Evolutionary conservation across 2,888 invertebrate genomes (phyloP).

Genomic region (Muscina levida): DNA sequence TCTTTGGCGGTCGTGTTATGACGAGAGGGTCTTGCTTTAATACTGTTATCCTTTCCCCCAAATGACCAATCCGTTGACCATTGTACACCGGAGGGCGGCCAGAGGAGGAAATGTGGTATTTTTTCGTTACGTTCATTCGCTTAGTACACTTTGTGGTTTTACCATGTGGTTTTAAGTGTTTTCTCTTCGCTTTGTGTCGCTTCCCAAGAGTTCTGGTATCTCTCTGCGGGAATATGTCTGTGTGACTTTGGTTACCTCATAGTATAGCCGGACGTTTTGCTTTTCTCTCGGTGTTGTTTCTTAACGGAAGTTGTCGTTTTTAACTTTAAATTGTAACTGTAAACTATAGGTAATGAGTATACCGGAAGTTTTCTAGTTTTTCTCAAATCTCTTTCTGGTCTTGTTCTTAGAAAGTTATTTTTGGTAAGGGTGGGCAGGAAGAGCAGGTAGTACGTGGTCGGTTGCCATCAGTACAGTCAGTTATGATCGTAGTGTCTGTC

Average conservation of each 20-base stretch:
- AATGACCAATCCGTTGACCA: slow-evolving; percentile 47
- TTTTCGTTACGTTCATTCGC: slow-evolving; percentile 25
- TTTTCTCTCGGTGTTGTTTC: slow-evolving; percentile 29
- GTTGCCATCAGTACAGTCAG: slow-evolving; percentile 46
- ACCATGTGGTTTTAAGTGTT: slow-evolving; percentile 58
- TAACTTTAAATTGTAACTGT: slow-evolving; percentile 59
- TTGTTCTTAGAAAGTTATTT: slow-evolving; percentile 30
- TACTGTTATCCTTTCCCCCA: slow-evolving; percentile 47
- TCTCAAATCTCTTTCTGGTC: slow-evolving; percentile 4
- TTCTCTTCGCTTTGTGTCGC: slow-evolving; percentile 9
- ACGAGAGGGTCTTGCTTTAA: slow-evolving; percentile 47
- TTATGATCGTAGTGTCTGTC: slow-evolving; percentile 38
- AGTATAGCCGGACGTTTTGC: slow-evolving; percentile 39
- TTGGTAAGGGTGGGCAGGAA: slow-evolving; percentile 12
- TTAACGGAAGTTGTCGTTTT: slow-evolving; percentile 65
- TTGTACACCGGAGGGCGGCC: slow-evolving; percentile 14
- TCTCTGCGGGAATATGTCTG: neutral
- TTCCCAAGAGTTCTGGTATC: neutral
- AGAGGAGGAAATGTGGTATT: neutral
- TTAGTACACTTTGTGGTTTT: slow-evolving; percentile 55
- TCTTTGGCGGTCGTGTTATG: slow-evolving; percentile 27
- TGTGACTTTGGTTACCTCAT: slow-evolving; percentile 49
- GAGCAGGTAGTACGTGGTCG: slow-evolving; percentile 3
- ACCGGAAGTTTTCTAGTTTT: slow-evolving; percentile 61
- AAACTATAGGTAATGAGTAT: slow-evolving; percentile 64